A percentile compares a stretch with the other conserved stretches of the same genome.
These are phyloP conservation scores for Aromia moschata DNA, from an alignment of 2,888 invertebrate genomes.

Conservation along the genomic window DNA sequence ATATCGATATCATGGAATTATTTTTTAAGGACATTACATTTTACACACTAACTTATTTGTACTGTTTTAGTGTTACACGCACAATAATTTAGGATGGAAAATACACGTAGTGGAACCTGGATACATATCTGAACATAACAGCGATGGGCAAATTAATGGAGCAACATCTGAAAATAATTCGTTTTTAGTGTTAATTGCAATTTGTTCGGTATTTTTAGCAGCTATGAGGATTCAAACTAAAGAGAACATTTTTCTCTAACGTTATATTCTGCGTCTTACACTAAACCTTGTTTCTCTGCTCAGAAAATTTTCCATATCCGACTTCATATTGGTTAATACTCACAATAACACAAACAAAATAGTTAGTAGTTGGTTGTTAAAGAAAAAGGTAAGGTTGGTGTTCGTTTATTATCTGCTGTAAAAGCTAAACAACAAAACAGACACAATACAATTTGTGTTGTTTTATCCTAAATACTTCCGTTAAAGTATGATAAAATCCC, in stretches of 20 bases:
- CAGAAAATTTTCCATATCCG: constrained; percentile 14
- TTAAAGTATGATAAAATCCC: too few relatives aligned
- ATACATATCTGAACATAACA: constrained; percentile 58
- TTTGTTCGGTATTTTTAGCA: constrained; percentile 38
- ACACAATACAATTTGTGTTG: too few relatives aligned
- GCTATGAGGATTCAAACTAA: constrained; percentile 39
- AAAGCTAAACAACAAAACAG: too few relatives aligned
- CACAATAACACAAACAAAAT: too few relatives aligned
- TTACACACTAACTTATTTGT: constrained; percentile 15
- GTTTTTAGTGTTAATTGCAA: constrained; percentile 34
- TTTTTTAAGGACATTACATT: background rate
- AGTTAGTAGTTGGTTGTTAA: too few relatives aligned
- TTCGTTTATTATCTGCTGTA: too few relatives aligned
- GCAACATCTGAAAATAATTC: constrained; percentile 26
- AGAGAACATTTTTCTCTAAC: constrained; percentile 41
- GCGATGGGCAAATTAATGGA: constrained; percentile 43
- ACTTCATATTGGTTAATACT: constrained; percentile 19
- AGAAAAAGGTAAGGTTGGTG: too few relatives aligned
- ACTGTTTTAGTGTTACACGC: constrained; percentile 87
- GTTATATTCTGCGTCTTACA: background rate
- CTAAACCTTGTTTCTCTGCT: constrained; percentile 13
- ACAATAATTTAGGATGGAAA: constrained; percentile 92
- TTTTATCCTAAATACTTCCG: too few relatives aligned
- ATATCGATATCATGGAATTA: too few relatives aligned
- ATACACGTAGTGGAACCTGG: constrained; percentile 86